Conservation (phyloP, 2,888 invertebrate species). For the Ecliptopera silaceata region DNA sequence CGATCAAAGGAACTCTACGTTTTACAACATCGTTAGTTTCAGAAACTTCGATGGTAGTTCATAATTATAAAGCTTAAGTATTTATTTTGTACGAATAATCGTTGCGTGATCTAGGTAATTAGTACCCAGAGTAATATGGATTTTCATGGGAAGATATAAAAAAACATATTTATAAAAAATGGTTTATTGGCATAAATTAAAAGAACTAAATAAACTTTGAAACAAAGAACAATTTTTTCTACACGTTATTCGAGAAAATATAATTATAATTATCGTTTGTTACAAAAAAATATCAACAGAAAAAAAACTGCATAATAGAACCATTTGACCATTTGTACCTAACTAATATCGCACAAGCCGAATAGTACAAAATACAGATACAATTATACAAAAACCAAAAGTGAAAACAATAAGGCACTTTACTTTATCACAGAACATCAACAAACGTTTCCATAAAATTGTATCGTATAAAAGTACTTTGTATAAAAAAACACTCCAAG, state of each 20-base stretch:
- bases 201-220: slow-evolving; percentile 19
- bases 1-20: slow-evolving; percentile 11
- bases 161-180: slow-evolving; percentile 7
- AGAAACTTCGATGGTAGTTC: not conserved
- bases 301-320: not conserved
- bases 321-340: not conserved
- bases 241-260: slow-evolving; percentile 10
- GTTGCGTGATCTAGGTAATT: not conserved
- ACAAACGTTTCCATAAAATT: slow-evolving; percentile 37
- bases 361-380: slow-evolving; percentile 18
- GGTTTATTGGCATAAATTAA: slow-evolving; percentile 22
- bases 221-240: slow-evolving; percentile 13
- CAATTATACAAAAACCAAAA: slow-evolving; percentile 29
- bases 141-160: not conserved
- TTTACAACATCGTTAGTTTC: slow-evolving; percentile 10
- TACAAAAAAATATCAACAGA: not conserved
- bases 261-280: not conserved
- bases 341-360: slow-evolving; percentile 7
- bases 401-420: slow-evolving; percentile 65
- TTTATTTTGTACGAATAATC: no score
- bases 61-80: not conserved
- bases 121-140: not conserved
- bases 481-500: slow-evolving; percentile 28
- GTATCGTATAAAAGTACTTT: slow-evolving; percentile 39
- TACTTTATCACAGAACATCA: slow-evolving; percentile 72